Evolutionary conservation across 2,888 invertebrate genomes (phyloP).

Genomic region (Nineta flava): DNA sequence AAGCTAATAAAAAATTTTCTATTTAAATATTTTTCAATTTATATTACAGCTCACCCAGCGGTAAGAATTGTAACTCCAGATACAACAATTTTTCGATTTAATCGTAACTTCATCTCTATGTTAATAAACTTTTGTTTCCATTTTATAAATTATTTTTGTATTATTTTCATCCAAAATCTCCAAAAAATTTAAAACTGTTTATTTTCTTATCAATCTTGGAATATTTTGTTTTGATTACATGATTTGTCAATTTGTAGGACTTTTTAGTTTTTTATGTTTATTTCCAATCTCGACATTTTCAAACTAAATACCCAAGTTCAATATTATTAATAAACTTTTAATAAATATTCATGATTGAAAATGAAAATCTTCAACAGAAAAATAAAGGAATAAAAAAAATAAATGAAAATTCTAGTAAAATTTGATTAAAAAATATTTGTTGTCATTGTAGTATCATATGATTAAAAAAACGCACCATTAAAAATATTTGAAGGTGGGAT

Average conservation of each 20-base stretch:
- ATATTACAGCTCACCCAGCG: background rate
- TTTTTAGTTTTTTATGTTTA: background rate
- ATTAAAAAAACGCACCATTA: background rate
- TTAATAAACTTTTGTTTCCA: background rate
- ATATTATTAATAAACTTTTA: too few species aligned
- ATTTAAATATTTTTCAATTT: background rate
- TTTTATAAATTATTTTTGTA: too few species aligned
- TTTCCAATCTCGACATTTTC: background rate
- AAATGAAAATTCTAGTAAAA: background rate
- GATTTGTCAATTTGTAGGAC: too few species aligned
- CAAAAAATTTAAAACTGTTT: too few species aligned
- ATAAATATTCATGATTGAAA: too few species aligned
- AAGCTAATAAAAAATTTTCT: too few species aligned
- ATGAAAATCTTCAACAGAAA: too few species aligned
- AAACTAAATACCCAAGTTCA: too few species aligned
- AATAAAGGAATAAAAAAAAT: too few species aligned
- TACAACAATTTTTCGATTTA: background rate
- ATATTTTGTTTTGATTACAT: too few species aligned
- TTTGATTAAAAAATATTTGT: background rate
- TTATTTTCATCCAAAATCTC: too few species aligned
- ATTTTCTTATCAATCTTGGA: too few species aligned
- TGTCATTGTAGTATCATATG: background rate
- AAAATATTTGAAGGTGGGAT: background rate
- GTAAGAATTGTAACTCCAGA: background rate
- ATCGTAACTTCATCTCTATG: background rate